Evolutionary conservation across 1,140 invertebrate genomes (phyloP).

Genomic region (Rhagoletis zephyria): DNA sequence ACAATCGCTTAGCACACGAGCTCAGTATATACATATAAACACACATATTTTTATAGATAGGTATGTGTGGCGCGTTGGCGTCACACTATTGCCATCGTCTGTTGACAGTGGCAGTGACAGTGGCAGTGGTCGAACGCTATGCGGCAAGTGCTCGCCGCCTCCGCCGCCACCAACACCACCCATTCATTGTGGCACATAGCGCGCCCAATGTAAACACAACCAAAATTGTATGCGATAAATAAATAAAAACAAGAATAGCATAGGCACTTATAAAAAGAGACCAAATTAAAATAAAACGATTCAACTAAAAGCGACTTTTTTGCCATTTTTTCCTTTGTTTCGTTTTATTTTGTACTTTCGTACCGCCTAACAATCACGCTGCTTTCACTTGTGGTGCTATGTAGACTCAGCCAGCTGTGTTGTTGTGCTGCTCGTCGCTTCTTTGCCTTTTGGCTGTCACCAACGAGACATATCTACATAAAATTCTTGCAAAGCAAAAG

Average conservation of each 20-base stretch:
- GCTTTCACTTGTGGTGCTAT: constrained; percentile 6
- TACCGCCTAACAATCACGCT: not conserved
- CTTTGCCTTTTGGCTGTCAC: constrained; percentile 7
- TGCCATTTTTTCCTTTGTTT: not conserved
- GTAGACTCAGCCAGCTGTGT: not conserved
- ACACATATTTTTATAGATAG: not conserved
- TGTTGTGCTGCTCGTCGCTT: not conserved
- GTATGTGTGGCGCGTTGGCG: not conserved
- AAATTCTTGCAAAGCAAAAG: constrained; percentile 41
- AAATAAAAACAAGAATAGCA: not conserved
- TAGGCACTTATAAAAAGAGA: not conserved
- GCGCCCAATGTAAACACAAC: constrained; percentile 9
- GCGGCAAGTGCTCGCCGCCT: not conserved
- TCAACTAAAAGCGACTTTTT: not conserved
- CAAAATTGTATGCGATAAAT: not conserved
- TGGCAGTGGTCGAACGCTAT: not conserved
- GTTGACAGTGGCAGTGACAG: constrained; percentile 49
- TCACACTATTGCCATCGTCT: constrained; percentile 17
- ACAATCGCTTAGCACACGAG: not conserved
- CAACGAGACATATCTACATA: not conserved
- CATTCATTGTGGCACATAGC: not conserved
- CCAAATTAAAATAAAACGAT: not conserved
- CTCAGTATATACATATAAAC: not conserved
- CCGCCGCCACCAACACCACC: not conserved
- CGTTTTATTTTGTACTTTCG: not conserved